These are phyloP conservation scores for Bryconaethiops microstoma DNA, from an alignment of 2,797 vertebrate species.

Conservation along the genomic window DNA sequence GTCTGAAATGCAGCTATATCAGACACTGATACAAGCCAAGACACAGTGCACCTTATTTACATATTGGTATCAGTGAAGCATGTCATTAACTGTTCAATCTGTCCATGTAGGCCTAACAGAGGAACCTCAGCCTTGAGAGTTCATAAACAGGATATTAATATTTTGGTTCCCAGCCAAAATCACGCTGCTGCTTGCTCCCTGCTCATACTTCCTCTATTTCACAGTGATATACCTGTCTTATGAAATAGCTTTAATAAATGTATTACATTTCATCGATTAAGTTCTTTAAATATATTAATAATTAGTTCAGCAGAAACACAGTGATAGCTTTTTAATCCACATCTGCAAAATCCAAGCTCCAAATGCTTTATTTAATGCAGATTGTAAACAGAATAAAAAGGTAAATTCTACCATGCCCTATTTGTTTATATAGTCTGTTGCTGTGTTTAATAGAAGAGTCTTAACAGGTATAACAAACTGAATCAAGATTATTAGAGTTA, in stretches of 20 bases:
- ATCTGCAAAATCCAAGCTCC: not conserved
- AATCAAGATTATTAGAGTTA: not conserved
- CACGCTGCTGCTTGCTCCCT: not conserved
- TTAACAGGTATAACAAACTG: not conserved
- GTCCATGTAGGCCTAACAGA: conserved; percentile 19
- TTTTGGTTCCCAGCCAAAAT: conserved; percentile 19
- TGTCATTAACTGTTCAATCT: conserved; percentile 1
- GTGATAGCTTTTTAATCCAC: not conserved
- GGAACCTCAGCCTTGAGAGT: not conserved
- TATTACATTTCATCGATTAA: too few relatives aligned
- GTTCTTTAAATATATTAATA: too few relatives aligned
- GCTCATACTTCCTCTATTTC: too few relatives aligned
- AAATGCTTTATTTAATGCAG: not conserved
- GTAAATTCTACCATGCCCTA: not conserved
- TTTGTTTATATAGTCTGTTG: not conserved
- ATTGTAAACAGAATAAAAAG: conserved; percentile 1
- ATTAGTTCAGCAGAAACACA: not conserved
- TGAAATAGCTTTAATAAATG: not conserved
- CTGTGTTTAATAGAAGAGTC: not conserved
- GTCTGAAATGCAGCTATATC: not conserved
- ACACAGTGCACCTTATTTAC: not conserved
- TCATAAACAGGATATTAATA: conserved; percentile 42
- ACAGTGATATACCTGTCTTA: not conserved
- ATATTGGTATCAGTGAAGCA: not conserved
- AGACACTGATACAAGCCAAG: not conserved